Conservation (phyloP, 2,113 vertebrate species). For the Prionailurus viverrinus region DNA sequence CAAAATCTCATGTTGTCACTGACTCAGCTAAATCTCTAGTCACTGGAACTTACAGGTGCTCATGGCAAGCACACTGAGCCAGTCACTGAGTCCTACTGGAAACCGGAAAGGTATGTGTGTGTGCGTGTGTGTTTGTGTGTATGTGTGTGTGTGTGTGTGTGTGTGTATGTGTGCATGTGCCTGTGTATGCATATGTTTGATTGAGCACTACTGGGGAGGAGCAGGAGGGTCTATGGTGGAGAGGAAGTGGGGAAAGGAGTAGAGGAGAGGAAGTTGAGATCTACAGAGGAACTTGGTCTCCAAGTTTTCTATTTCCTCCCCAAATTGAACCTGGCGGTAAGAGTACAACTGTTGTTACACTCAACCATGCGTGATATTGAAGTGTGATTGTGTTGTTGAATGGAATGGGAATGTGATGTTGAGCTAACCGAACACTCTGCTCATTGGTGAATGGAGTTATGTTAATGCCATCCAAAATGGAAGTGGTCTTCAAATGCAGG, state of each 20-base stretch:
- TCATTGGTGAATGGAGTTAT: neutral
- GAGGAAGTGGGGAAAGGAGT: neutral
- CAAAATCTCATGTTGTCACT: neutral
- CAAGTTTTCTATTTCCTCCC: neutral
- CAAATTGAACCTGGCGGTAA: neutral
- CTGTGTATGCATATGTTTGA: no score
- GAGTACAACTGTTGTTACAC: rapidly evolving
- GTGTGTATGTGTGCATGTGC: neutral
- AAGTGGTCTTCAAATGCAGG: neutral
- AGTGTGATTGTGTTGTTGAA: rapidly evolving
- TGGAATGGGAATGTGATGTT: neutral
- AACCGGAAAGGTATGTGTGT: neutral
- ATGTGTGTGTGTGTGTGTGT: neutral
- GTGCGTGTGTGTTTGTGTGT: no score
- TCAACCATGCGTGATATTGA: rapidly evolving
- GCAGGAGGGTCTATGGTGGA: neutral
- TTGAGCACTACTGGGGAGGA: no score
- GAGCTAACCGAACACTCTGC: neutral
- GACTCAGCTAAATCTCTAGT: neutral
- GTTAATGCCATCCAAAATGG: neutral
- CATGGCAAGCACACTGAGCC: neutral
- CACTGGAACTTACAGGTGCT: neutral
- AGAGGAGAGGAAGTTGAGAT: neutral
- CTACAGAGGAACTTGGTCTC: neutral
- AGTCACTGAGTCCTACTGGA: neutral